Evolutionary conservation across 2,888 invertebrate species (phyloP).

Genomic region (Apamea anceps): DNA sequence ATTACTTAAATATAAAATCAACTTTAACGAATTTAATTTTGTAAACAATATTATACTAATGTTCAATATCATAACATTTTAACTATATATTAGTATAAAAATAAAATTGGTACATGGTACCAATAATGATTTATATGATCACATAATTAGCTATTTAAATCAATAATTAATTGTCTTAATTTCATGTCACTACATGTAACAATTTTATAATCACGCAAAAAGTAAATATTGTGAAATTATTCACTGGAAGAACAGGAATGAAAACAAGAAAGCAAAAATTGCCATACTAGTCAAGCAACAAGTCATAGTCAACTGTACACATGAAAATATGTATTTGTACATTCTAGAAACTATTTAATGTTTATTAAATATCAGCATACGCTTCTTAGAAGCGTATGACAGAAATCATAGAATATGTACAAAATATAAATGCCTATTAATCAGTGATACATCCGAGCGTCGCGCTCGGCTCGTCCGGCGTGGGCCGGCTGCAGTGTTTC

Average conservation of each 20-base stretch:
- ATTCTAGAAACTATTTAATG: conserved; percentile 71
- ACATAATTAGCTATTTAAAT: conserved; percentile 66
- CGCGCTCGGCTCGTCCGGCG: conserved; percentile 22
- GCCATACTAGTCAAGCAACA: conserved; percentile 61
- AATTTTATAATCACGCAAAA: conserved; percentile 40
- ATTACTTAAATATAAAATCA: conserved; percentile 49
- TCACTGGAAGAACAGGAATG: conserved; percentile 61
- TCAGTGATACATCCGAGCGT: conserved; percentile 39
- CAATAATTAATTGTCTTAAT: conserved; percentile 57
- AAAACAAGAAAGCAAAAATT: conserved; percentile 47
- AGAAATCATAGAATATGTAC: conserved; percentile 65
- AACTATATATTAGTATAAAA: conserved; percentile 62
- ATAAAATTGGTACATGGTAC: conserved; percentile 81
- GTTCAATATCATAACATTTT: conserved; percentile 47
- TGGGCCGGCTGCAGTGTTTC: conserved; percentile 16
- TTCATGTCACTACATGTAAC: conserved; percentile 46
- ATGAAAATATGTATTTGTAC: conserved; percentile 74
- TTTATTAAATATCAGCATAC: conserved; percentile 74
- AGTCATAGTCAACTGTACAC: conserved; percentile 62
- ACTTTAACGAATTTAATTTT: conserved; percentile 50
- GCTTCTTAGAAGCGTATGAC: conserved; percentile 83
- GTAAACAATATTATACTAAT: conserved; percentile 42
- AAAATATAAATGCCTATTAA: conserved; percentile 74
- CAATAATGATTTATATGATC: conserved; percentile 77
- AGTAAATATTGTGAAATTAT: conserved; percentile 49